Evolutionary conservation across 2,888 invertebrate genomes (phyloP).

Genomic region (Philereme vetulata): DNA sequence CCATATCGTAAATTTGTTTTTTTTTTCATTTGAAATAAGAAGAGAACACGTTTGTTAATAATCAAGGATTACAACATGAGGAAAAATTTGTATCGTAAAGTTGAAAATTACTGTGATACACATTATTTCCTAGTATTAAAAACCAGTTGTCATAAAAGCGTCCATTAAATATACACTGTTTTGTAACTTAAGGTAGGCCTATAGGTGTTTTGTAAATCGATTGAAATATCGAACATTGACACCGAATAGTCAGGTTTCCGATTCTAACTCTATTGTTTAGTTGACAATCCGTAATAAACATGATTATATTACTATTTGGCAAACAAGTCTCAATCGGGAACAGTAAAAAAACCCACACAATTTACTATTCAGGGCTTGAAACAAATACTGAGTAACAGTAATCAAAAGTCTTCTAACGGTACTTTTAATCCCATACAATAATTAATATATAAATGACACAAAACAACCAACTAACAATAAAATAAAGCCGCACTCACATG

Average conservation of each 20-base stretch:
- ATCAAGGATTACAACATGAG: constrained; percentile 37
- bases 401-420: too few species aligned
- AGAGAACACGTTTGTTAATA: constrained; percentile 26
- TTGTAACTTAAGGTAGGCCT: constrained; percentile 33
- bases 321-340: constrained; percentile 20
- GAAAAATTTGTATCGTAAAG: constrained; percentile 33
- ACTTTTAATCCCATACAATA: too few species aligned
- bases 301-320: constrained; percentile 14
- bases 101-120: constrained; percentile 39
- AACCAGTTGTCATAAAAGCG: constrained; percentile 43
- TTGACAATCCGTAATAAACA: constrained; percentile 39
- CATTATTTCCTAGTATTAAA: constrained; percentile 45
- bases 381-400: too few species aligned
- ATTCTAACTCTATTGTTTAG: constrained; percentile 40
- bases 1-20: constrained; percentile 1
- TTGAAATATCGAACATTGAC: not conserved
- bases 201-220: not conserved
- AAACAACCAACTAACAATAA: constrained; percentile 18
- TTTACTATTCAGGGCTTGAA: too few species aligned
- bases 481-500: constrained; percentile 65
- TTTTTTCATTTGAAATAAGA: not conserved
- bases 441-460: too few species aligned
- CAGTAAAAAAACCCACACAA: not conserved
- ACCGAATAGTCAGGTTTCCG: constrained; percentile 13
- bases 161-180: constrained; percentile 48